Conservation (phyloP, 2,113 vertebrate genomes). For the Mormyrus lacerda region DNA sequence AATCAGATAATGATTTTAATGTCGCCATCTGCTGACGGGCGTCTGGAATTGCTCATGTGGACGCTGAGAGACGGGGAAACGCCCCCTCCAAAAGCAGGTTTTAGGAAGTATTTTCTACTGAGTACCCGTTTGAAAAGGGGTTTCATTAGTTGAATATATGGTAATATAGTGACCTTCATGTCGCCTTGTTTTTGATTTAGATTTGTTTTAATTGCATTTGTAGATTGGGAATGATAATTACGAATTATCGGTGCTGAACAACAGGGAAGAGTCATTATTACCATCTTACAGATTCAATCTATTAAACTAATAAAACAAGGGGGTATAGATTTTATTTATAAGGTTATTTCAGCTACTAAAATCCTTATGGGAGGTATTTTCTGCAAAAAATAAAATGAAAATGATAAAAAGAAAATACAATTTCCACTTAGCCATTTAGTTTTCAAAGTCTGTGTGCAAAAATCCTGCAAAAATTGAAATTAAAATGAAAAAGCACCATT, state of each 20-base stretch:
- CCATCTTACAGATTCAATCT: not conserved
- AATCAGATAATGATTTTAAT: not conserved
- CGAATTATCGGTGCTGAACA: not conserved
- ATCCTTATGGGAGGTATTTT: too few relatives aligned
- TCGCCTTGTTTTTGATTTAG: not conserved
- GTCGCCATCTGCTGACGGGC: constrained; percentile 12
- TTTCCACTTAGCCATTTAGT: too few relatives aligned
- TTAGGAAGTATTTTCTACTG: not conserved
- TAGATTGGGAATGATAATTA: not conserved
- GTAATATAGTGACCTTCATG: not conserved
- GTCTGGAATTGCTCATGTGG: not conserved
- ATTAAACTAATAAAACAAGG: not conserved
- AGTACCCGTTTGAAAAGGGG: not conserved
- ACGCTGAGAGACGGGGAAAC: not conserved
- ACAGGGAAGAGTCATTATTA: not conserved
- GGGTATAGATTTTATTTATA: not conserved
- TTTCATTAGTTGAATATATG: not conserved
- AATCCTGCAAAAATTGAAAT: too few relatives aligned
- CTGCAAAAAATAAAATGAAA: too few relatives aligned
- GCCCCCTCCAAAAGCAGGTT: not conserved
- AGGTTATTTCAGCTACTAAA: not conserved
- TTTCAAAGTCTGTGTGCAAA: too few relatives aligned
- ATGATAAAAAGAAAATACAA: too few relatives aligned
- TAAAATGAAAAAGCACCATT: too few relatives aligned
- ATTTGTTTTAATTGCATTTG: not conserved